Evolutionary conservation across 1,140 invertebrate species (phyloP).

Genomic region (Drosophila suzukii): DNA sequence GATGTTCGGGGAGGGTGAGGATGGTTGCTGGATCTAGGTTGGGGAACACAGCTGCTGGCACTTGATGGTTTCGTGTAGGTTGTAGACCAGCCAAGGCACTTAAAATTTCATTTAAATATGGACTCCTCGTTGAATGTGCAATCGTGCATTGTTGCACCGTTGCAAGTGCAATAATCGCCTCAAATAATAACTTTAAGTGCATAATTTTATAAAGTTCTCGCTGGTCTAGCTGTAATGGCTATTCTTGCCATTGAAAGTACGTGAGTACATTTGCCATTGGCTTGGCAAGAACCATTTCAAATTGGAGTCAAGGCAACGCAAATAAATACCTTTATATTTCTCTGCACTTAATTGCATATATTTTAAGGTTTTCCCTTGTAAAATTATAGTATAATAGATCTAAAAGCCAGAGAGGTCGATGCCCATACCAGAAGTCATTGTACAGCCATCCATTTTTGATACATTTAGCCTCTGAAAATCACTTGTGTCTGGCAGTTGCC

Average conservation of each 20-base stretch:
- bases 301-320: conserved; percentile 20
- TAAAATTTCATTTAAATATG: conserved; percentile 82
- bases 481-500: conserved; percentile 9
- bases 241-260: conserved; percentile 39
- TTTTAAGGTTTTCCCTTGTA: background rate
- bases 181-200: conserved; percentile 80
- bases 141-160: conserved; percentile 70
- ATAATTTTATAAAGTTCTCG: conserved; percentile 66
- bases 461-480: conserved; percentile 1
- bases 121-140: conserved; percentile 70
- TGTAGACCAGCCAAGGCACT: conserved; percentile 51
- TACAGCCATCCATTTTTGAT: background rate
- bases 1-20: background rate
- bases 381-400: background rate
- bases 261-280: conserved; percentile 50
- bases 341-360: background rate
- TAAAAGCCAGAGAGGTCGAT: background rate
- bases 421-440: conserved; percentile 4
- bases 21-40: background rate
- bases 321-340: background rate
- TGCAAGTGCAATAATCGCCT: conserved; percentile 68
- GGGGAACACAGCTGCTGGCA: conserved; percentile 27
- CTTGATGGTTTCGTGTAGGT: conserved; percentile 36
- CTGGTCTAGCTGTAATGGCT: conserved; percentile 20
- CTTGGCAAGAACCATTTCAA: conserved; percentile 25